Percentiles rank a stretch among this genome's conserved stretches.
phyloP scores from a whole-genome alignment of 2,888 invertebrate genomes.

The Diabrotica balteata region DNA sequence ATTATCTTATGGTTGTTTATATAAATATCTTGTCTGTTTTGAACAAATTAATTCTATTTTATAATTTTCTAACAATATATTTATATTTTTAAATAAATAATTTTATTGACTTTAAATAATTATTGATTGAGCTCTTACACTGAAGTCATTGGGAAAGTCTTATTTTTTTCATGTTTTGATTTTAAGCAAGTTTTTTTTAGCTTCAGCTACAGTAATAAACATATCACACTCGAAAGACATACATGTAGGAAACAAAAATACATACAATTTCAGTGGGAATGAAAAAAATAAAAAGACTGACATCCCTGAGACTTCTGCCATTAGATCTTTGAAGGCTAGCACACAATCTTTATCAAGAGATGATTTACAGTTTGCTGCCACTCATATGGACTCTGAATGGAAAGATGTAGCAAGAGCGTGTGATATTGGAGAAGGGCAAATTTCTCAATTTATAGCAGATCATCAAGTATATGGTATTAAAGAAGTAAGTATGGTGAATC shows the following conservation, averaged over 20 bases:
- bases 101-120: too few species aligned
- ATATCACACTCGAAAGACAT: constrained; percentile 36
- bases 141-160: too few species aligned
- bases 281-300: constrained; percentile 41
- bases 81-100: too few species aligned
- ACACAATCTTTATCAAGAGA: constrained; percentile 34
- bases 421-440: constrained; percentile 61
- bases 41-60: too few species aligned
- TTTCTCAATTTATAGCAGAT: constrained; percentile 66
- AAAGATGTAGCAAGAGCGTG: constrained; percentile 64
- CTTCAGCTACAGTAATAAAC: constrained; percentile 37
- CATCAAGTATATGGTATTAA: constrained; percentile 63
- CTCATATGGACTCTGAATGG: constrained; percentile 70
- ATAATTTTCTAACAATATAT: too few species aligned
- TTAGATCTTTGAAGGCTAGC: constrained; percentile 30
- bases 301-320: constrained; percentile 37
- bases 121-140: too few species aligned
- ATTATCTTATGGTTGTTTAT: too few species aligned
- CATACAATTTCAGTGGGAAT: constrained; percentile 32
- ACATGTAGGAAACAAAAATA: constrained; percentile 35
- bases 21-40: too few species aligned
- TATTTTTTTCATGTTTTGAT: too few species aligned
- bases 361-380: constrained; percentile 66
- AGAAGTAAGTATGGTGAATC: constrained; percentile 60
- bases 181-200: constrained; percentile 1